Evolutionary conservation across 2,888 invertebrate species (phyloP).

Genomic region (Xanthorhoe spadicearia): DNA sequence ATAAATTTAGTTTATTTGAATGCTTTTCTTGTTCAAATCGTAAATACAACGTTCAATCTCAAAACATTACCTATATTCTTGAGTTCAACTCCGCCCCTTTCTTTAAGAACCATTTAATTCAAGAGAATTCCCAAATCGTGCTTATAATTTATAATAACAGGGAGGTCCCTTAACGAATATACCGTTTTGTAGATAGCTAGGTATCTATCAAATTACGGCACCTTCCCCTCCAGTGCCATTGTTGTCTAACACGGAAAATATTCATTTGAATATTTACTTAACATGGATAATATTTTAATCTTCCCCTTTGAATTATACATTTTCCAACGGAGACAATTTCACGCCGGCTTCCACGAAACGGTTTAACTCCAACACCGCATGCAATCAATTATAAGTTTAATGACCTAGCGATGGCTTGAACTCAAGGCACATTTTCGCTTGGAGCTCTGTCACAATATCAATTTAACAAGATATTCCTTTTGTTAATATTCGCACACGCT

Average conservation of each 20-base stretch:
- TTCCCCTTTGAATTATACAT: conserved; percentile 85
- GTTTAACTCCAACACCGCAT: conserved; percentile 57
- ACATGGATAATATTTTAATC: conserved; percentile 86
- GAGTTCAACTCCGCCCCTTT: conserved; percentile 56
- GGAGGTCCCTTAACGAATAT: conserved; percentile 79
- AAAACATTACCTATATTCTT: conserved; percentile 42
- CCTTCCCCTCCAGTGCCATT: conserved; percentile 77
- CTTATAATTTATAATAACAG: conserved; percentile 83
- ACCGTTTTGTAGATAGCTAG: conserved; percentile 84
- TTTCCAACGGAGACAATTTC: conserved; percentile 85
- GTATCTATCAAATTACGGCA: conserved; percentile 83
- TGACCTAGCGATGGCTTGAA: conserved; percentile 37
- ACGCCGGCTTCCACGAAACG: conserved; percentile 70
- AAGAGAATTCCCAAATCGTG: conserved; percentile 77
- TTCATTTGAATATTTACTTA: conserved; percentile 86
- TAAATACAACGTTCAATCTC: conserved; percentile 4
- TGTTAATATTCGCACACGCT: conserved; percentile 86
- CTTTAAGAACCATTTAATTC: conserved; percentile 74
- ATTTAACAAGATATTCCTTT: conserved; percentile 86
- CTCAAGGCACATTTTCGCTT: conserved; percentile 62
- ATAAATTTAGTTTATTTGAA: not conserved
- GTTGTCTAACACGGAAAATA: conserved; percentile 86
- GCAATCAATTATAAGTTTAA: conserved; percentile 62
- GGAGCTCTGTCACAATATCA: conserved; percentile 70
- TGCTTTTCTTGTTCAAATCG: not conserved